phyloP scores from a whole-genome alignment of 2,888 invertebrate species.

The Gastrophysa polygoni region DNA sequence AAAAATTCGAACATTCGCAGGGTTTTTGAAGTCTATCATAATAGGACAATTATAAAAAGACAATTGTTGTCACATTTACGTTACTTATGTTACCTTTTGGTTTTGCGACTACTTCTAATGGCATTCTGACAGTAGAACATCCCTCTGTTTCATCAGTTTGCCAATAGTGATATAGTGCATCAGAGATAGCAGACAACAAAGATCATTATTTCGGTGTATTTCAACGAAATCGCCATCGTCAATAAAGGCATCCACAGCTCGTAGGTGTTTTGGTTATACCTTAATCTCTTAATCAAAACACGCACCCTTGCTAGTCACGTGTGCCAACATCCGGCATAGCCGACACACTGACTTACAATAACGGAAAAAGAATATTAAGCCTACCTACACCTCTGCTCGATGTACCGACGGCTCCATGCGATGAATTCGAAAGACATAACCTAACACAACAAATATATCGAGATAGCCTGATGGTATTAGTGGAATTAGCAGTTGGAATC shows the following conservation, averaged over 20 bases:
- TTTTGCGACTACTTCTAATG: no score
- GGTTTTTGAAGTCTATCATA: no score
- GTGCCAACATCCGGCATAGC: conserved; percentile 52
- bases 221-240: conserved; percentile 1
- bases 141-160: no score
- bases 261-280: conserved; percentile 37
- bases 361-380: conserved; percentile 49
- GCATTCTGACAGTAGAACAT: no score
- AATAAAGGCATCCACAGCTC: conserved; percentile 33
- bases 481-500: no score
- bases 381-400: conserved; percentile 32
- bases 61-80: no score
- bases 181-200: not conserved
- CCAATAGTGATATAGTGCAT: no score
- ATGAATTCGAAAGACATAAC: conserved; percentile 44
- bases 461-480: conserved; percentile 18
- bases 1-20: no score
- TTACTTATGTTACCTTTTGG: no score
- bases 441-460: conserved; percentile 39
- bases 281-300: conserved; percentile 47
- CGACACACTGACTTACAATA: conserved; percentile 59
- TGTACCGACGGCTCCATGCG: conserved; percentile 32
- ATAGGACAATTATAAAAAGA: no score
- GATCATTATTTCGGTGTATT: not conserved
- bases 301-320: conserved; percentile 56